phyloP scores from a whole-genome alignment of 35 echinoderm and acorn worm species.

The Ophiothrix spiculata region DNA sequence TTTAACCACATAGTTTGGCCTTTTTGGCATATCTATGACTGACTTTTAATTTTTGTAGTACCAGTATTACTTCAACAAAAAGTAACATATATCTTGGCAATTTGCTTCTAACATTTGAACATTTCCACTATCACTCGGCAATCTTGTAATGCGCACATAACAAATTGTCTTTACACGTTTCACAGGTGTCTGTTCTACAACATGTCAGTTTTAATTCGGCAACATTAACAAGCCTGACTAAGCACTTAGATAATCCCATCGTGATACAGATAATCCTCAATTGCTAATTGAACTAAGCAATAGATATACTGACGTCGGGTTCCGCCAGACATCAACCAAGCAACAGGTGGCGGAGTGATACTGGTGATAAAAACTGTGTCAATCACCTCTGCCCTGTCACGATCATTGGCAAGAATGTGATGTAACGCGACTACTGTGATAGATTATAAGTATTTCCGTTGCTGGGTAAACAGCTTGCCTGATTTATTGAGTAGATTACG shows the following conservation, averaged over 20 bases:
- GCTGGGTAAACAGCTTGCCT: background rate
- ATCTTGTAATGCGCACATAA: too few relatives aligned
- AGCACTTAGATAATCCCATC: background rate
- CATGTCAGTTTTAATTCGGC: too few relatives aligned
- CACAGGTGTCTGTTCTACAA: too few relatives aligned
- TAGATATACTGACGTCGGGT: background rate
- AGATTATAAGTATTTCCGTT: slow-evolving; percentile 11
- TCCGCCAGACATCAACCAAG: background rate
- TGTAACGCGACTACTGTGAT: background rate
- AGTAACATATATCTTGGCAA: too few relatives aligned
- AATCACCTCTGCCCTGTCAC: slow-evolving; percentile 11
- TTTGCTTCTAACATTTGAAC: too few relatives aligned
- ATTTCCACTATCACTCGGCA: too few relatives aligned
- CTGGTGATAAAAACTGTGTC: background rate
- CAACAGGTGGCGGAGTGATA: background rate
- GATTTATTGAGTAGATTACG: too few relatives aligned
- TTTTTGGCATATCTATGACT: too few relatives aligned
- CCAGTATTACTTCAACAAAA: too few relatives aligned
- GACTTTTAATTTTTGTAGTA: too few relatives aligned
- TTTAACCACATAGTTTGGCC: too few relatives aligned
- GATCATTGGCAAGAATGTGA: background rate
- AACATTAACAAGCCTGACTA: background rate
- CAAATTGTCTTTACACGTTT: too few relatives aligned
- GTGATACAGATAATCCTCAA: background rate
- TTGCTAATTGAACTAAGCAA: background rate